A percentile compares a stretch with the other conserved stretches of the same genome.
phyloP scores from a whole-genome alignment of 2,113 vertebrate genomes.

The Lates calcarifer region DNA sequence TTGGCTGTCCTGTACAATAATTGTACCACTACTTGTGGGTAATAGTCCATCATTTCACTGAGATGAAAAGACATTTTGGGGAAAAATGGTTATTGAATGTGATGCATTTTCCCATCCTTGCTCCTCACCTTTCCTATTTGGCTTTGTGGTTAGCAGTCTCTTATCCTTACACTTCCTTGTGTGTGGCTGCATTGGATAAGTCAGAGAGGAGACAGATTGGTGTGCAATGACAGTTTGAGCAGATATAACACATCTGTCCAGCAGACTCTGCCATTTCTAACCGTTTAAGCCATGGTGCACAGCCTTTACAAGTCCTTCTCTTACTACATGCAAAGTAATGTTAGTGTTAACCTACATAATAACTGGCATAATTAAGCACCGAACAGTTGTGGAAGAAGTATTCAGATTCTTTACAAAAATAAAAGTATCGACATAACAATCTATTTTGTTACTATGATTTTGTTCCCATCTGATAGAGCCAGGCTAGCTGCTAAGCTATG shows the following conservation, averaged over 20 bases:
- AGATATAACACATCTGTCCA: conserved; percentile 43
- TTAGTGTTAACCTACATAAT: background rate
- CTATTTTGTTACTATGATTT: background rate
- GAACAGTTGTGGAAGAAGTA: background rate
- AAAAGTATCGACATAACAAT: background rate
- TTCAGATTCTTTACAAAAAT: background rate
- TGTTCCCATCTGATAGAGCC: background rate
- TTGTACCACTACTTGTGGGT: conserved; percentile 24
- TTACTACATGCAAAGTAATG: background rate
- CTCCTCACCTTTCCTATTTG: conserved; percentile 55
- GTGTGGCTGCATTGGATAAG: conserved; percentile 32
- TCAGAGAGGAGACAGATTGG: conserved; percentile 28
- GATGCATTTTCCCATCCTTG: conserved; percentile 49
- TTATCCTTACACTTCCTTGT: conserved; percentile 45
- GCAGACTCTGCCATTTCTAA: conserved; percentile 21
- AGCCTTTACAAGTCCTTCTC: background rate
- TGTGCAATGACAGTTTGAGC: conserved; percentile 37
- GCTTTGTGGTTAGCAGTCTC: conserved; percentile 50
- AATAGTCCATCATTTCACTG: conserved; percentile 51
- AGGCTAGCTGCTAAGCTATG: background rate
- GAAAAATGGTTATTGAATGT: conserved; percentile 55
- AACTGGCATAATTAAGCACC: background rate
- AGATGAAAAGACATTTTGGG: conserved; percentile 56
- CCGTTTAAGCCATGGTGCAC: conserved; percentile 1
- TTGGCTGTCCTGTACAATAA: background rate